Evolutionary conservation across 2,113 vertebrate species (phyloP).

Genomic region (Oncorhynchus keta): DNA sequence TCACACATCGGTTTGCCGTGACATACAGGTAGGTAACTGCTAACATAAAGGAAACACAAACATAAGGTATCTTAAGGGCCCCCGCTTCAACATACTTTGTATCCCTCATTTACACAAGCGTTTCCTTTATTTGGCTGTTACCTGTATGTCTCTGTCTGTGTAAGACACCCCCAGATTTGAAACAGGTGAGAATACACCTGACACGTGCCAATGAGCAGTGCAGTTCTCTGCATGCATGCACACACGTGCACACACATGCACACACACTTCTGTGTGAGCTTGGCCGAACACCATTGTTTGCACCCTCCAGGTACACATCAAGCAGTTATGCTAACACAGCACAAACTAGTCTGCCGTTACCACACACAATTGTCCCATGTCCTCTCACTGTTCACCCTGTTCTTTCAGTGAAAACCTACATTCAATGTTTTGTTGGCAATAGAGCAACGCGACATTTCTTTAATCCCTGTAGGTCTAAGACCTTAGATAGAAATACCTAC

Average conservation of each 20-base stretch:
- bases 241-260: background rate
- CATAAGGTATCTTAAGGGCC: no score
- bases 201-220: background rate
- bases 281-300: background rate
- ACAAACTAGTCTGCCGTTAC: no score
- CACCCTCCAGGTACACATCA: background rate
- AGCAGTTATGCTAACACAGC: background rate
- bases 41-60: no score
- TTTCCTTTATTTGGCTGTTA: no score
- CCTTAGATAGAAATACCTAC: no score
- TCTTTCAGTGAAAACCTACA: slow-evolving; percentile 56
- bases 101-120: no score
- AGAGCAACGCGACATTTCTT: background rate
- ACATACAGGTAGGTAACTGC: slow-evolving; percentile 7
- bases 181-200: slow-evolving; percentile 53
- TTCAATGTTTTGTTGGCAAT: background rate
- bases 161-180: slow-evolving; percentile 37
- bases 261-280: background rate
- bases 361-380: no score
- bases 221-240: slow-evolving; percentile 3
- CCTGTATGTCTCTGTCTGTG: slow-evolving; percentile 8
- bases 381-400: background rate
- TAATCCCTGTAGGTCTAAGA: background rate
- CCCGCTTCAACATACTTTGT: no score
- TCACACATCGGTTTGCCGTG: slow-evolving; percentile 50